A percentile compares a stretch with the other conserved stretches of the same genome.
phyloP scores from a whole-genome alignment of 2,113 vertebrate species.

The Mirounga angustirostris region DNA sequence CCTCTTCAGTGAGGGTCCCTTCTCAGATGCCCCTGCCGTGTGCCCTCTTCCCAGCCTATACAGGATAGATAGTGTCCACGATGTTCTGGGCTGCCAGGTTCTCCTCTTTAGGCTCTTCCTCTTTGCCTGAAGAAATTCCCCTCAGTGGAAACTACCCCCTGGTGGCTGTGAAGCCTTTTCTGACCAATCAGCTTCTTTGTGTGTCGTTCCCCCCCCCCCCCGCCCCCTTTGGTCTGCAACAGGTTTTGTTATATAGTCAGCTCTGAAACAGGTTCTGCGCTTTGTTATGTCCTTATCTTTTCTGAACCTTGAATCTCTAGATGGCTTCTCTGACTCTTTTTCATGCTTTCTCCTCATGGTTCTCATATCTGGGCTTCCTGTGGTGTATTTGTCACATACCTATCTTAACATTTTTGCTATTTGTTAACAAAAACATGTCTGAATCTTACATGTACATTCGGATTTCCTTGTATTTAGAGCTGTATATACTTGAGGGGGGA shows the following conservation, averaged over 20 bases:
- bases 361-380: background rate
- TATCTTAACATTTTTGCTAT: background rate
- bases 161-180: background rate
- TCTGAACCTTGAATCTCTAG: background rate
- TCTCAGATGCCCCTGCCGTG: background rate
- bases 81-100: background rate
- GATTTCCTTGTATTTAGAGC: background rate
- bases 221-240: background rate
- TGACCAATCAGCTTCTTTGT: background rate
- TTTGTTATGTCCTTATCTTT: background rate
- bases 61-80: background rate
- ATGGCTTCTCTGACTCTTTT: background rate
- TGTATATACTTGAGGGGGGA: background rate
- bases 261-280: background rate
- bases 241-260: background rate
- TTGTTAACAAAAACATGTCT: background rate
- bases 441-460: background rate
- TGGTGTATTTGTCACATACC: background rate
- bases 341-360: background rate
- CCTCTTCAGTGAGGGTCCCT: background rate
- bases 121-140: slow-evolving; percentile 34
- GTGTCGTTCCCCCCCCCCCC: too few relatives aligned
- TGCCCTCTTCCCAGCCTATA: background rate
- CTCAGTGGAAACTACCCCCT: background rate
- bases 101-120: slow-evolving; percentile 12